phyloP scores from a whole-genome alignment of 2,113 vertebrate species.

The Phocoena sinus region DNA sequence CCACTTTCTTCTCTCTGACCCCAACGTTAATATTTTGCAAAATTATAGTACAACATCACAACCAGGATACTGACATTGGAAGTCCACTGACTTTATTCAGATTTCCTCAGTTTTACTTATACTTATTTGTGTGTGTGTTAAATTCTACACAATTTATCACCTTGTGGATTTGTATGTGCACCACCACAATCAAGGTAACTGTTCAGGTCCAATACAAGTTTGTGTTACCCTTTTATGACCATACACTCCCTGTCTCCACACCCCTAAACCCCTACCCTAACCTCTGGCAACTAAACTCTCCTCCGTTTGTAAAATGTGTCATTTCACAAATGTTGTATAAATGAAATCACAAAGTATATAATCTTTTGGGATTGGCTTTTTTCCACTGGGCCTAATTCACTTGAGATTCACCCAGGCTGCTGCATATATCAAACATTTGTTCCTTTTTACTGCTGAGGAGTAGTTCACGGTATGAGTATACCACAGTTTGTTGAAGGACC shows the following conservation, averaged over 20 bases:
- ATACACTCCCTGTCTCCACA: no score
- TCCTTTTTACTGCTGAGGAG: background rate
- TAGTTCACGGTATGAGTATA: no score
- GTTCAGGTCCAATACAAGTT: background rate
- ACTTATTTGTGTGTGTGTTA: background rate
- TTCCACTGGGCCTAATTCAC: background rate
- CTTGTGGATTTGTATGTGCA: background rate
- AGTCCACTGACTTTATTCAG: no score
- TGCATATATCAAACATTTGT: background rate
- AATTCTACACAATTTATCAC: background rate
- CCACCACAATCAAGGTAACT: background rate
- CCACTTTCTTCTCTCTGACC: background rate
- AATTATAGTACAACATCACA: background rate
- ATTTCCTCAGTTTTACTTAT: background rate
- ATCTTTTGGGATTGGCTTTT: background rate
- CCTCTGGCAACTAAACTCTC: background rate
- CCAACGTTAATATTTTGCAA: background rate
- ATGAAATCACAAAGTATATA: no score
- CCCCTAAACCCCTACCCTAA: background rate
- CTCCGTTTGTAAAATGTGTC: background rate
- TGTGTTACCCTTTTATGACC: background rate
- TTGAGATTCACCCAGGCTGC: background rate
- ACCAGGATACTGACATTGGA: background rate
- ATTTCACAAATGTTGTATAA: background rate
- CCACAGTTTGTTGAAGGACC: background rate